These are phyloP conservation scores for Falco rusticolus DNA, from an alignment of 2,797 vertebrate genomes.

Conservation along the genomic window DNA sequence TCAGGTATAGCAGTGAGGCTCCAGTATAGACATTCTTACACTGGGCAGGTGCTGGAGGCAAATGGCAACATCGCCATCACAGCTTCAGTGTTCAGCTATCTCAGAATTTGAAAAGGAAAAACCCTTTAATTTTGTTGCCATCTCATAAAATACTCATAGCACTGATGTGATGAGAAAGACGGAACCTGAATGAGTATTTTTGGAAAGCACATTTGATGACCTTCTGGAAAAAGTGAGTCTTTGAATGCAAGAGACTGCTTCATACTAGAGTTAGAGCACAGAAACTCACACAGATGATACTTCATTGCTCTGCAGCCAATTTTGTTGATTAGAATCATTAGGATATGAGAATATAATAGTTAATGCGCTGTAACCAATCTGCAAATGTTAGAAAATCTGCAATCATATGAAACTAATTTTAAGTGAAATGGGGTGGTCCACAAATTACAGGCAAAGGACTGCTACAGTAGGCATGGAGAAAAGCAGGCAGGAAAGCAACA, in stretches of 20 bases:
- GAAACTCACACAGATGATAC: neutral
- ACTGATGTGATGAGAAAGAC: neutral
- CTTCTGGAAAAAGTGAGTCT: neutral
- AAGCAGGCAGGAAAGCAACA: neutral
- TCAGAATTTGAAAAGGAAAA: neutral
- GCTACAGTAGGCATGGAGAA: neutral
- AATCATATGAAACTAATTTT: slow-evolving; percentile 3
- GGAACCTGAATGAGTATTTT: neutral
- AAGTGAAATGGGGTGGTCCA: neutral
- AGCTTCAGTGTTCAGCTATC: neutral
- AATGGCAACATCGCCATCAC: neutral
- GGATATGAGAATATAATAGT: neutral
- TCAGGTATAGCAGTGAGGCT: neutral
- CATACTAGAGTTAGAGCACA: neutral
- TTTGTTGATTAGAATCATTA: slow-evolving; percentile 27
- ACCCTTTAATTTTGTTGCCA: neutral
- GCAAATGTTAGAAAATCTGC: slow-evolving; percentile 40
- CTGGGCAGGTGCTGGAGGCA: neutral
- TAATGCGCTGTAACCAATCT: slow-evolving; percentile 3
- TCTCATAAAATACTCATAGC: neutral
- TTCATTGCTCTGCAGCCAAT: neutral
- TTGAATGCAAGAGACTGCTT: neutral
- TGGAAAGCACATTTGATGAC: neutral
- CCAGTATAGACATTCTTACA: neutral
- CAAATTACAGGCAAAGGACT: neutral